Evolutionary conservation across 1,140 invertebrate species (phyloP), one percentile per base, ranked within the genome.

Genomic region (Branchinecta lindahli): DNA sequence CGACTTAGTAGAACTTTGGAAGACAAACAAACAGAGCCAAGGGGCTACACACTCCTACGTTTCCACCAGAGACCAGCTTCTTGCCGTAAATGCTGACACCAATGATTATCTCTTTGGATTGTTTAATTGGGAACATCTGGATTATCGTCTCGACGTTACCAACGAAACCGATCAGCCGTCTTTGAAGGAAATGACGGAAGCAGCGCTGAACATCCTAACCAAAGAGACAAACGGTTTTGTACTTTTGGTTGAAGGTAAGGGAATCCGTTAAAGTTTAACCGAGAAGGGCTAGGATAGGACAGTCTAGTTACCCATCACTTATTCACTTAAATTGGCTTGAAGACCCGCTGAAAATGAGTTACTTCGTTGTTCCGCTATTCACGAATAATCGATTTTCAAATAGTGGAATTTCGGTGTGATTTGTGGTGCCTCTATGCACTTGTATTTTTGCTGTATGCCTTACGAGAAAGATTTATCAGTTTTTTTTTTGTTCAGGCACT

Each of bases 211-310:
- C 67, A 85, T 92, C 66, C 82, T 96, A 8, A 82, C 82, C 44
- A 87, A 87, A 73, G 91, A 90, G 78, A 80, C 85, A 9, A 85
- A 88, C 66, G 92, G 92, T 45, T 95, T 86, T 78, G 92, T 95
- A 76, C 79, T 95, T 10, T 88, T 95, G 75, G 88, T 94, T 8
- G 92, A 95, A 85, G 91, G 90, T 91, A 77, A 81, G 78, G 72
- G 76, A 45, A 74, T 61, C 12, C 18, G 18, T 61, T 20, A 61
- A n/a, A n/a, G n/a, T n/a, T n/a, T n/a, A n/a, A n/a, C n/a, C n/a
- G n/a, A n/a, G n/a, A n/a, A n/a, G n/a, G n/a, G n/a, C n/a, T n/a
- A n/a, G n/a, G n/a, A n/a, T n/a, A n/a, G n/a, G n/a, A n/a, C n/a
- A n/a, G n/a, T n/a, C n/a, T n/a, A n/a, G n/a, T n/a, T n/a, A n/a